Base-by-base conservation (phyloP, 2,113 vertebrate species). In the Hymenochirus boettgeri region DNA sequence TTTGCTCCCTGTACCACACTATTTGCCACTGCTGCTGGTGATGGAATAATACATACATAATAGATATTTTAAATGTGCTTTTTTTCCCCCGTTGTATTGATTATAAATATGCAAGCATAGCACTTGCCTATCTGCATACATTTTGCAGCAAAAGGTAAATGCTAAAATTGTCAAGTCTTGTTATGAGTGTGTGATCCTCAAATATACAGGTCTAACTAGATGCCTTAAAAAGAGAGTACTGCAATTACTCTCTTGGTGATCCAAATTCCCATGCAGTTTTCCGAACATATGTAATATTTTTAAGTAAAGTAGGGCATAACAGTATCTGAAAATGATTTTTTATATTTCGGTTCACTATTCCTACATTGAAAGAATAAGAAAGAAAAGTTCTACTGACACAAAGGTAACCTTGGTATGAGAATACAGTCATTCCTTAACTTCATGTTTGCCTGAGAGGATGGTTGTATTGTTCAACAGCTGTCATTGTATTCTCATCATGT, bases 21-120 rank as follows among this genome's bases (percentile, higher is more conserved):
- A 59, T 67, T 59, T 21, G n/a, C 37, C 45, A 57, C 29, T 17
- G 7, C 55, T 52, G 55, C 56, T 42, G 56, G 64, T 58, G 56
- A 39, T 58, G 45, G 21, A 29, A 26, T 50, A 39, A 48, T 66
- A 33, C 39, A 17, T 39, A 42, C 17, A 13, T 23, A 2, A n/a
- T 29, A 23, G 56, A 17, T 59, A 22, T 53, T 47, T 42, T 53
- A 59, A 22, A 57, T 57, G 33, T 21, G n/a, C 46, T 53, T 69
- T 53, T 53, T 69, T n/a, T n/a, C n/a, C n/a, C n/a, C 56, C 45
- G 33, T 60, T 46, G 47, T 60, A 60, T 37, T 53, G 47, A 33
- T 50, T 51, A 26, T 35, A 18, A 60, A 24, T 45, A 51, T 60
- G 56, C 31, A 53, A 53, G 33, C 35, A 42, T n/a, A 59, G n/a